Conservation (phyloP, 2,113 vertebrate genomes). For the Cinclus cinclus region DNA sequence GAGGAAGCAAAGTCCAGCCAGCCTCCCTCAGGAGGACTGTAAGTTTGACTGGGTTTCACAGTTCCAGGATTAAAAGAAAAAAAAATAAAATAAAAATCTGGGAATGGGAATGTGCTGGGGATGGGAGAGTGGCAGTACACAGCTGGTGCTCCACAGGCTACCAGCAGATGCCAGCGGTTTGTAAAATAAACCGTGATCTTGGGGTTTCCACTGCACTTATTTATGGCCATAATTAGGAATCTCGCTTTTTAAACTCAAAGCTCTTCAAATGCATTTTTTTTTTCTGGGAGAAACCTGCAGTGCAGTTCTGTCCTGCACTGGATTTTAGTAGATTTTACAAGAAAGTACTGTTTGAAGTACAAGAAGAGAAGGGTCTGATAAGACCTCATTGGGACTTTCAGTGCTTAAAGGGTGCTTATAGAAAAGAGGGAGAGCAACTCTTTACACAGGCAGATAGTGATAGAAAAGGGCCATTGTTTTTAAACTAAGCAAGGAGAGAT, state of each 20-base stretch:
- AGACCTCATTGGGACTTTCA: not conserved
- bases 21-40: not conserved
- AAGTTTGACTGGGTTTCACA: not conserved
- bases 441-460: not conserved
- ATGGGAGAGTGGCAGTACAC: not conserved
- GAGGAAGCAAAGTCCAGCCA: not conserved
- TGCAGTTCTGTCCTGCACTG: not conserved
- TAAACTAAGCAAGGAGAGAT: not conserved
- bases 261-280: not conserved
- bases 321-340: not conserved
- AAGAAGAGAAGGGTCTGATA: not conserved
- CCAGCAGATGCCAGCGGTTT: not conserved
- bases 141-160: not conserved
- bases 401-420: not conserved
- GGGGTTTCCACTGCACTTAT: not conserved
- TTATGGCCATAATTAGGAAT: not conserved
- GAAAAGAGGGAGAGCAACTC: not conserved
- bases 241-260: not conserved
- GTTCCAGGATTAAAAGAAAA: not conserved
- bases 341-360: not conserved
- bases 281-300: not conserved
- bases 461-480: not conserved
- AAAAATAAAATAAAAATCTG: not conserved
- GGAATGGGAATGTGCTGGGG: not conserved
- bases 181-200: not conserved